A percentile compares a stretch with the other conserved stretches of the same genome.
phyloP scores from a whole-genome alignment of 1,140 invertebrate species.

The Sesamia nonagrioides region DNA sequence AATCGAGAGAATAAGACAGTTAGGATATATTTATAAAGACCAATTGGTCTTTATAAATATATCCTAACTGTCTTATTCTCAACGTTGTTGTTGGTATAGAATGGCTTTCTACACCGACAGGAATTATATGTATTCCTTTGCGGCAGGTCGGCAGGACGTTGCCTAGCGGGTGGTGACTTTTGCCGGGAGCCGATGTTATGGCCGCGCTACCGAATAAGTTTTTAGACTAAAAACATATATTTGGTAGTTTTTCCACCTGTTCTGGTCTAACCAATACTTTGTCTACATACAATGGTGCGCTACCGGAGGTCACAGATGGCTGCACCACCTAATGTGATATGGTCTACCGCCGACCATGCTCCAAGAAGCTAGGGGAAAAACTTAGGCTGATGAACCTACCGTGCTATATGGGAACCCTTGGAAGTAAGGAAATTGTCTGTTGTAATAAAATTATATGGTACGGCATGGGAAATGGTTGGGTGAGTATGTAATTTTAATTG shows the following conservation, averaged over 20 bases:
- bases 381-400: conserved; percentile 51
- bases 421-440: conserved; percentile 2
- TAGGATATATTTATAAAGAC: not conserved
- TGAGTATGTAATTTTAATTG: conserved; percentile 8
- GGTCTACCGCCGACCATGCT: conserved; percentile 62
- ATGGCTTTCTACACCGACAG: too few species aligned
- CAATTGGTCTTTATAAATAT: not conserved
- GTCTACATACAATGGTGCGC: conserved; percentile 61
- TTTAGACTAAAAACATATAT: too few species aligned
- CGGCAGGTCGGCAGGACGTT: too few species aligned
- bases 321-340: conserved; percentile 69
- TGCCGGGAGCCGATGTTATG: too few species aligned
- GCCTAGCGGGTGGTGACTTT: too few species aligned
- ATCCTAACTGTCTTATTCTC: not conserved
- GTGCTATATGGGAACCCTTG: conserved; percentile 29
- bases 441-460: not conserved
- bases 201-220: too few species aligned
- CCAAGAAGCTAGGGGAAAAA: conserved; percentile 53
- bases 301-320: conserved; percentile 78
- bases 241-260: too few species aligned
- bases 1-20: not conserved
- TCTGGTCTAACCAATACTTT: conserved; percentile 15
- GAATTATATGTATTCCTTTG: too few species aligned
- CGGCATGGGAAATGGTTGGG: not conserved
- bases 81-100: not conserved